Evolutionary conservation across 35 echinoderm and acorn worm genomes (phyloP).

Genomic region (Anneissia japonica): DNA sequence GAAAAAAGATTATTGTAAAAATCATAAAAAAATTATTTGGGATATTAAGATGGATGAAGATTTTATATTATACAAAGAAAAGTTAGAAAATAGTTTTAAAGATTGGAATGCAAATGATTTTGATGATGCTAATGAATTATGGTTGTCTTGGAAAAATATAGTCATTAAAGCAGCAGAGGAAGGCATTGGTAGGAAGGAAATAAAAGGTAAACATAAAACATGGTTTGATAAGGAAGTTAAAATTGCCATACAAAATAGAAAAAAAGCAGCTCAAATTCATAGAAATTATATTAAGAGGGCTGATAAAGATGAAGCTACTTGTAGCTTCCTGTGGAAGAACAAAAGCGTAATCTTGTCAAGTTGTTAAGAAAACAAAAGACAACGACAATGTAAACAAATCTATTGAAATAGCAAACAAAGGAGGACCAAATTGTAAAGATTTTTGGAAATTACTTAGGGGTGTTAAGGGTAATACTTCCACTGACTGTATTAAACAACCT

Average conservation of each 20-base stretch:
- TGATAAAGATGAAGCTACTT: background rate
- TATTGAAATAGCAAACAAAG: background rate
- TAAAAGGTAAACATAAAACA: background rate
- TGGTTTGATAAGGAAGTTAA: conserved; percentile 24
- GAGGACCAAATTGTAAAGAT: background rate
- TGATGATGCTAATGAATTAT: background rate
- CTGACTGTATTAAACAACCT: background rate
- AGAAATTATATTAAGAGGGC: background rate
- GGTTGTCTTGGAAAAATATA: background rate
- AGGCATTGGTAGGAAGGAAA: background rate
- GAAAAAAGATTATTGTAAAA: too few species aligned
- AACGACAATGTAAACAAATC: too few species aligned
- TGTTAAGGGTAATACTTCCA: background rate
- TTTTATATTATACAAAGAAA: background rate
- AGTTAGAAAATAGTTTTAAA: background rate
- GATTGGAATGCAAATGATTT: background rate
- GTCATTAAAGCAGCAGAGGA: background rate
- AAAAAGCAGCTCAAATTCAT: background rate
- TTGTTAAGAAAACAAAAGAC: background rate
- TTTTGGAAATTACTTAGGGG: background rate
- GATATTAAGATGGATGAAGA: background rate
- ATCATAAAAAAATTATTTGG: background rate
- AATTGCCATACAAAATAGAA: background rate
- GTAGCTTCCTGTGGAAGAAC: background rate
- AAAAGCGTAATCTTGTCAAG: background rate